Evolutionary conservation across 2,888 invertebrate species (phyloP).

Genomic region (Brenthis hecate): DNA sequence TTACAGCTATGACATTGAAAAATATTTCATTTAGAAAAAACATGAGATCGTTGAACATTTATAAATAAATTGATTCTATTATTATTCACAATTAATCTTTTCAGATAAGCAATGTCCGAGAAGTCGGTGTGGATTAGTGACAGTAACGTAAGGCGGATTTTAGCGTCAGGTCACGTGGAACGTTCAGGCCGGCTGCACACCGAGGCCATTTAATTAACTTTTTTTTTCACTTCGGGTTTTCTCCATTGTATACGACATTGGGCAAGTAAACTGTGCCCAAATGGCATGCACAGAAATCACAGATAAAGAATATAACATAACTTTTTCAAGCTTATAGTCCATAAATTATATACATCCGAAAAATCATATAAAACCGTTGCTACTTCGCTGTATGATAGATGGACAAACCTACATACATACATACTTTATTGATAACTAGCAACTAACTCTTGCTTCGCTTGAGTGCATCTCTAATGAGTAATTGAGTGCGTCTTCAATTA

Average conservation of each 20-base stretch:
- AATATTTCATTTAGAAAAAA: background rate
- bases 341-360: background rate
- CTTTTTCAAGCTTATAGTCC: background rate
- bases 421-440: no score
- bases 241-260: no score
- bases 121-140: constrained; percentile 11
- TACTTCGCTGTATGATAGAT: no score
- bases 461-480: no score
- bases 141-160: constrained; percentile 4
- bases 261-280: no score
- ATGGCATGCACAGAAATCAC: no score
- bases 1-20: background rate
- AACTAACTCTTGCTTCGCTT: no score
- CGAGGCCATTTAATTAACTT: no score
- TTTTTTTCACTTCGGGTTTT: no score
- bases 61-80: constrained; percentile 17
- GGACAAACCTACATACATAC: no score
- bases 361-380: background rate
- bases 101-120: background rate
- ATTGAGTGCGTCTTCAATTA: no score
- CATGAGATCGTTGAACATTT: constrained; percentile 15
- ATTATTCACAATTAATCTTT: constrained; percentile 16
- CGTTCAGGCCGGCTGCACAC: constrained; percentile 16
- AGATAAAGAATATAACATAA: no score
- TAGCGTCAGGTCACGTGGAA: constrained; percentile 17